phyloP scores from a whole-genome alignment of 92 coral and sea anemone species.

The Epizoanthus fatuus region DNA sequence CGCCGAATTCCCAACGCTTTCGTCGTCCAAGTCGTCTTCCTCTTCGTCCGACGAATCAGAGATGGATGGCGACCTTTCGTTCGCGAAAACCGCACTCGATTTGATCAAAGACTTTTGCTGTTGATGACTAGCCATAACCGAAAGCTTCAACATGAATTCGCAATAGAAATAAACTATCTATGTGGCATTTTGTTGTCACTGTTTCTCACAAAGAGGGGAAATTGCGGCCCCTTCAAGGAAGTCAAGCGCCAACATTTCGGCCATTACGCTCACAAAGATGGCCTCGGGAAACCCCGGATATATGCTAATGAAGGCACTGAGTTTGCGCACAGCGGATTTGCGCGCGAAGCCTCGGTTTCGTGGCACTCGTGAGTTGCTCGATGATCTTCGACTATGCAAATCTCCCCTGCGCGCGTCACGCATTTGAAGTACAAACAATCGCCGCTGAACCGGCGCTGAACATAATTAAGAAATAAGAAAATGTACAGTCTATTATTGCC shows the following conservation, averaged over 20 bases:
- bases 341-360: slow-evolving; percentile 28
- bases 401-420: slow-evolving; percentile 36
- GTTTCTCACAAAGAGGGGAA: slow-evolving; percentile 69
- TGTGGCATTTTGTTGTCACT: slow-evolving; percentile 76
- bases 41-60: slow-evolving; percentile 99
- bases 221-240: slow-evolving; percentile 71
- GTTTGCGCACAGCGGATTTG: slow-evolving; percentile 74
- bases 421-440: slow-evolving; percentile 12
- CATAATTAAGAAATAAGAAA: neutral
- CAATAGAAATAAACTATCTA: slow-evolving; percentile 25
- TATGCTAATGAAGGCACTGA: slow-evolving; percentile 83
- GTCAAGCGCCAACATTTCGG: slow-evolving; percentile 82
- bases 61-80: slow-evolving; percentile 97
- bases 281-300: slow-evolving; percentile 98
- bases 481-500: no score
- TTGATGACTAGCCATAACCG: slow-evolving; percentile 85
- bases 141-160: slow-evolving; percentile 49
- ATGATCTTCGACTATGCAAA: neutral
- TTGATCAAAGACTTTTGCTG: slow-evolving; percentile 82
- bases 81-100: slow-evolving; percentile 87
- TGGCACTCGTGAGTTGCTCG: slow-evolving; percentile 42
- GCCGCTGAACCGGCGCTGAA: neutral
- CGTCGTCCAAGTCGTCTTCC: slow-evolving; percentile 94
- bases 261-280: slow-evolving; percentile 89
- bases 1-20: slow-evolving; percentile 91